These are phyloP conservation scores for Orthonyx spaldingii DNA, from an alignment of 2,113 vertebrate species.

Conservation along the genomic window DNA sequence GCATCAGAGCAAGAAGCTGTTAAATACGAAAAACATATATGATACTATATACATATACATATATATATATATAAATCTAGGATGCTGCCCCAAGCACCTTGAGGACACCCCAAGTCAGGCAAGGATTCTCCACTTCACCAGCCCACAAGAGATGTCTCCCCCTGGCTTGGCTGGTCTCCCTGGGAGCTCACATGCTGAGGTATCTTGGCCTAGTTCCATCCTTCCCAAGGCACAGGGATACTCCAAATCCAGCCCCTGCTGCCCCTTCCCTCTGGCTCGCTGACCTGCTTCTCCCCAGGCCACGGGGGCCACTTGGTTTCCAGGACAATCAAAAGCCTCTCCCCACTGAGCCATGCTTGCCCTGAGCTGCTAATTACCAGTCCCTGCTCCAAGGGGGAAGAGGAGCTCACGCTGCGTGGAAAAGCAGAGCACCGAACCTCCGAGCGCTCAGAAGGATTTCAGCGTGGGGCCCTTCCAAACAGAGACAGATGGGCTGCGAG, in stretches of 20 bases:
- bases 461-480: not conserved
- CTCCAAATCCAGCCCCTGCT: not conserved
- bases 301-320: not conserved
- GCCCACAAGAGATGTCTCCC: not conserved
- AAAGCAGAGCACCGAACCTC: not conserved
- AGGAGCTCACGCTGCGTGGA: not conserved
- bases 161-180: not conserved
- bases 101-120: rapidly evolving
- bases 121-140: not conserved
- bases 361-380: not conserved
- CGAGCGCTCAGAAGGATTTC: not conserved
- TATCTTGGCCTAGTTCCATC: not conserved
- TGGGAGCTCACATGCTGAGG: not conserved
- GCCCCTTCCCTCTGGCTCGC: rapidly evolving
- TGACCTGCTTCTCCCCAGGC: not conserved
- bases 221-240: not conserved
- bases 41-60: no score
- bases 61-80: not conserved
- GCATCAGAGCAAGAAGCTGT: not conserved
- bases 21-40: not conserved
- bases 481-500: conserved; percentile 43
- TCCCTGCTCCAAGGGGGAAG: not conserved
- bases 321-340: not conserved
- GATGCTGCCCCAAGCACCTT: not conserved
- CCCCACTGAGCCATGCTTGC: not conserved